Evolutionary conservation across 2,797 vertebrate genomes (phyloP).

Genomic region (Tinamus major): DNA sequence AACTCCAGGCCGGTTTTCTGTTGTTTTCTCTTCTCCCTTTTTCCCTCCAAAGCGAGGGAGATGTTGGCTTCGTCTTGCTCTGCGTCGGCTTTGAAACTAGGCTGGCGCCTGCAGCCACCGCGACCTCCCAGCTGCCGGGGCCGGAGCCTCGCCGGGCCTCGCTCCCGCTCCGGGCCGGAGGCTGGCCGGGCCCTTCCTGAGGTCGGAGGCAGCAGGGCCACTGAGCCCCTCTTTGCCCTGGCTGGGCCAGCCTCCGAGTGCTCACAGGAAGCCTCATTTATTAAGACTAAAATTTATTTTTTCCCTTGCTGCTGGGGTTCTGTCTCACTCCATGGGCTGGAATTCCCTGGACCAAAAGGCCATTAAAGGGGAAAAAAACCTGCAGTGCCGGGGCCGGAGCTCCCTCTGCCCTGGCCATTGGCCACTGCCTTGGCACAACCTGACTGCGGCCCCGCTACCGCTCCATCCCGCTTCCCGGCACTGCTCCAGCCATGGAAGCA

Average conservation of each 20-base stretch:
- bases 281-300: not conserved
- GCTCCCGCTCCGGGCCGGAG: not conserved
- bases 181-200: rapidly evolving
- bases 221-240: not conserved
- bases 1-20: not conserved
- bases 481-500: not conserved
- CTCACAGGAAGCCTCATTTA: not conserved
- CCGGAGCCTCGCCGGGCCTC: rapidly evolving
- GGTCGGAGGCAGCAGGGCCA: not conserved
- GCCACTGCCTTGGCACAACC: constrained; percentile 33
- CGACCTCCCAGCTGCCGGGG: not conserved
- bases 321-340: constrained; percentile 41
- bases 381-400: not conserved
- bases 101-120: too few species aligned
- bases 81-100: not conserved
- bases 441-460: too few species aligned
- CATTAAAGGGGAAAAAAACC: not conserved
- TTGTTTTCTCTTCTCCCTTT: not conserved
- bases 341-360: constrained; percentile 29
- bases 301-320: not conserved
- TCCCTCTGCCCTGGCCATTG: not conserved
- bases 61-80: constrained; percentile 33
- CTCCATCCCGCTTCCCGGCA: too few species aligned
- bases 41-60: not conserved
- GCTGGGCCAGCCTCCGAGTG: not conserved